Evolutionary conservation across 2,113 vertebrate genomes (phyloP), one percentile per base, ranked within the genome.

Genomic region (Leucopsar rothschildi): DNA sequence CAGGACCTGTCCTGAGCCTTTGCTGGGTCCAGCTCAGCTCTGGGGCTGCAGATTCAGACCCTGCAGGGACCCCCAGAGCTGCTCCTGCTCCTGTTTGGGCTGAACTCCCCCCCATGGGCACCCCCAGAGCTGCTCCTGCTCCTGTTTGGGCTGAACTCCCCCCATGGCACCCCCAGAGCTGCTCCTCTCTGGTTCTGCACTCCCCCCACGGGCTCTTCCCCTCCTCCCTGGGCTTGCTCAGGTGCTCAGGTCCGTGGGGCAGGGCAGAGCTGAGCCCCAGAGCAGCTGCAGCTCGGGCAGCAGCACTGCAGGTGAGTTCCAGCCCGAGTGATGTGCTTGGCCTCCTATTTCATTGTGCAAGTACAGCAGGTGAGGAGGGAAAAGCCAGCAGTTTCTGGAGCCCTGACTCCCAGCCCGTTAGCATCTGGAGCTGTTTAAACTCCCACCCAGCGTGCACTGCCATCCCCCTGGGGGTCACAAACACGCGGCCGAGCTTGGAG

Each of bases 371-470:
- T 13, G 69, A n/a, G 25, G 18, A 78, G 24, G 31, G 27, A 40
- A 82, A 42, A 0, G 18, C 57, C 71, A n/a, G 2, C 27, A 9
- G 40, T 9, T 65, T 24, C 64, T 68, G 69, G 12, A 10, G 22
- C 22, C 31, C 47, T 18, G 59, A 19, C 63, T 91, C 45, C 0
- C 55, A 90, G 49, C 31, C 40, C 27, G 24, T 44, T 2, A 80
- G 47, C 85, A 88, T 33, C 88, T 92, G 94, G 91, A 75, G 21
- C 59, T 33, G 50, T 20, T 88, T 69, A 66, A 91, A 53, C 35
- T 37, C 86, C 40, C 63, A 35, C 47, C 79, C 72, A 37, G 64
- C 73, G 35, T 3, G 17, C 52, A 12, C 29, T 29, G 72, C 47
- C 71, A 27, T 10, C 35, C 57, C 63, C 69, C 3, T 3, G 24